Percentiles rank a stretch among this genome's conserved stretches.
Conservation (phyloP, 2,113 vertebrate genomes). For the Dascyllus trimaculatus region DNA sequence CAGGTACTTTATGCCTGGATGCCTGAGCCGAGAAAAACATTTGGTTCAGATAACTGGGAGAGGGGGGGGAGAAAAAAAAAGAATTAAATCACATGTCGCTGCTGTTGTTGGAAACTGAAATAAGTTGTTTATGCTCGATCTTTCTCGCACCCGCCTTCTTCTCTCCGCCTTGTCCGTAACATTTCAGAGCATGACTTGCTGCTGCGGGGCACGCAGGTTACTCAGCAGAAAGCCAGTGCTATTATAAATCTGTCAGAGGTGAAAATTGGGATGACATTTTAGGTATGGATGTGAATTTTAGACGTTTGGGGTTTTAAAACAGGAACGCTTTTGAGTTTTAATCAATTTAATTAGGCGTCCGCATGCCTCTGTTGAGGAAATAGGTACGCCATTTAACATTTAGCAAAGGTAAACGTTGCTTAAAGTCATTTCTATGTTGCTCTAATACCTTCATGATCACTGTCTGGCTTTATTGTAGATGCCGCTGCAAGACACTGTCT, state of each 20-base stretch:
- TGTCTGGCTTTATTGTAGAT: background rate
- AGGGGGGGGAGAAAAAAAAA: constrained; percentile 30
- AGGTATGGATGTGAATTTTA: constrained; percentile 7
- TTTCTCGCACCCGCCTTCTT: constrained; percentile 6
- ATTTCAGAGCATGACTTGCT: constrained; percentile 58
- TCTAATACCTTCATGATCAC: background rate
- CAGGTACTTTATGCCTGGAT: constrained; percentile 71
- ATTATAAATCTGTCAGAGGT: constrained; percentile 58
- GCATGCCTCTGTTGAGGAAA: constrained; percentile 21
- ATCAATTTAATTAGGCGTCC: constrained; percentile 34
- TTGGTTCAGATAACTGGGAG: constrained; percentile 73
- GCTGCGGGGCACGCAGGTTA: constrained; percentile 56
- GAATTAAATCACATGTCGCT: constrained; percentile 62
- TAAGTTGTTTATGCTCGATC: constrained; percentile 61
- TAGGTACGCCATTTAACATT: constrained; percentile 13
- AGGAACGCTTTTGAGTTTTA: constrained; percentile 7
- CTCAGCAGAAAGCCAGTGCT: constrained; percentile 59
- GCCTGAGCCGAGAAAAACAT: constrained; percentile 69
- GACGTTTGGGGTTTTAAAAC: background rate
- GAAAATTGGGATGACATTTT: constrained; percentile 56
- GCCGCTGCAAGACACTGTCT: background rate
- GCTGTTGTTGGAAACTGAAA: constrained; percentile 62
- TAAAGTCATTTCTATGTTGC: constrained; percentile 21
- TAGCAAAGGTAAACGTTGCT: constrained; percentile 9
- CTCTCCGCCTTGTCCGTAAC: constrained; percentile 26